These are phyloP conservation scores for Platorchestia sp. DNA, from an alignment of 1,140 invertebrate genomes.

Conservation along the genomic window DNA sequence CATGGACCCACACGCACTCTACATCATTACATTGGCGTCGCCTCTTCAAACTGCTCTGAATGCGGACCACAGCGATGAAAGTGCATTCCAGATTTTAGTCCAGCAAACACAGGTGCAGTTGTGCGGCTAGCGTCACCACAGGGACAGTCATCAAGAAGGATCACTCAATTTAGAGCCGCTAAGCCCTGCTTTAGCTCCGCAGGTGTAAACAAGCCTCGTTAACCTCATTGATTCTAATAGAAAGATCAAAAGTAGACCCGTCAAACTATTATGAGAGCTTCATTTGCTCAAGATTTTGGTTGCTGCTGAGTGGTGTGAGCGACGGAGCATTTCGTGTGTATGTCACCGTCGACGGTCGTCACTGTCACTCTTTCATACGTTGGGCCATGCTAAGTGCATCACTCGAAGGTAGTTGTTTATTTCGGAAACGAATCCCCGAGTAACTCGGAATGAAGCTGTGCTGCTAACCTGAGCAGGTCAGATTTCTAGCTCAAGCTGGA, in stretches of 20 bases:
- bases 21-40: not conserved
- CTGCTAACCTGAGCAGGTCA: too few species aligned
- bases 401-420: not conserved
- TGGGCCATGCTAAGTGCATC: not conserved
- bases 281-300: not conserved
- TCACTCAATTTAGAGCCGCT: not conserved
- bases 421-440: too few species aligned
- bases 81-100: not conserved
- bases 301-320: not conserved
- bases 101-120: not conserved
- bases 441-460: too few species aligned
- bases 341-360: not conserved
- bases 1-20: not conserved
- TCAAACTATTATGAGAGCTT: not conserved
- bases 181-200: not conserved
- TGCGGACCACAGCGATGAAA: not conserved
- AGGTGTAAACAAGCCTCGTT: not conserved
- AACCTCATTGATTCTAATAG: not conserved
- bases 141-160: not conserved
- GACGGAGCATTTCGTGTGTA: not conserved
- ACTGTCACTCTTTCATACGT: not conserved
- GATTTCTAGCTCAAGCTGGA: too few species aligned
- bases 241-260: not conserved
- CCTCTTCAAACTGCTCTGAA: not conserved
- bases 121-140: not conserved